Evolutionary conservation across 2,113 vertebrate species (phyloP).

Genomic region (Melozone crissalis): DNA sequence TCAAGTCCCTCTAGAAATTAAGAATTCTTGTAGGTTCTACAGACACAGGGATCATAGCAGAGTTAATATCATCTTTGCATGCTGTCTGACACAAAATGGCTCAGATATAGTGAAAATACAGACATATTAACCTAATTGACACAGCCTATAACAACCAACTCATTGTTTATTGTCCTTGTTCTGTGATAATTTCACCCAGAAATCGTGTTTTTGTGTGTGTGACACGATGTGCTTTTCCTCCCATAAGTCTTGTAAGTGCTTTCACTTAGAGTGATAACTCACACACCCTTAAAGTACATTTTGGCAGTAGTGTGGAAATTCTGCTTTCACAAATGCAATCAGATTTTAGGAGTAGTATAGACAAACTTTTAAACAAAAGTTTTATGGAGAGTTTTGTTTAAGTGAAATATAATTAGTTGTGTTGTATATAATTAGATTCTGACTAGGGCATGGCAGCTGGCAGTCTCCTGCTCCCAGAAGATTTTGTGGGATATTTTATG

Average conservation of each 20-base stretch:
- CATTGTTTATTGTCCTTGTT: not conserved
- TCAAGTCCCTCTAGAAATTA: not conserved
- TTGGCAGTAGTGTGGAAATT: not conserved
- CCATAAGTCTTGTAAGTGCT: not conserved
- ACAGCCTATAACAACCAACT: not conserved
- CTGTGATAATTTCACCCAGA: not conserved
- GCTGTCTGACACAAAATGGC: not conserved
- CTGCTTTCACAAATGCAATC: not conserved
- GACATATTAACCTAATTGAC: not conserved
- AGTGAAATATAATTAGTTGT: rapidly evolving
- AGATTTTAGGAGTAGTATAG: not conserved
- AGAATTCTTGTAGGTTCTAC: not conserved
- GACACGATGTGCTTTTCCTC: not conserved
- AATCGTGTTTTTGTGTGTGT: not conserved
- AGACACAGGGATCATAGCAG: not conserved
- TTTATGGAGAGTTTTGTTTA: not conserved
- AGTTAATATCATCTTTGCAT: not conserved
- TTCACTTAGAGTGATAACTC: not conserved
- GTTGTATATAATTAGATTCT: not conserved
- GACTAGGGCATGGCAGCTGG: not conserved
- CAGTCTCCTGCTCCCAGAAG: not conserved
- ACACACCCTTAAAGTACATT: not conserved
- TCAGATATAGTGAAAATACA: not conserved
- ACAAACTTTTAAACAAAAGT: not conserved
- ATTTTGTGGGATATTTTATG: not conserved